phyloP scores from a whole-genome alignment of 1,140 invertebrate genomes.

The Paraescarpia echinospica region DNA sequence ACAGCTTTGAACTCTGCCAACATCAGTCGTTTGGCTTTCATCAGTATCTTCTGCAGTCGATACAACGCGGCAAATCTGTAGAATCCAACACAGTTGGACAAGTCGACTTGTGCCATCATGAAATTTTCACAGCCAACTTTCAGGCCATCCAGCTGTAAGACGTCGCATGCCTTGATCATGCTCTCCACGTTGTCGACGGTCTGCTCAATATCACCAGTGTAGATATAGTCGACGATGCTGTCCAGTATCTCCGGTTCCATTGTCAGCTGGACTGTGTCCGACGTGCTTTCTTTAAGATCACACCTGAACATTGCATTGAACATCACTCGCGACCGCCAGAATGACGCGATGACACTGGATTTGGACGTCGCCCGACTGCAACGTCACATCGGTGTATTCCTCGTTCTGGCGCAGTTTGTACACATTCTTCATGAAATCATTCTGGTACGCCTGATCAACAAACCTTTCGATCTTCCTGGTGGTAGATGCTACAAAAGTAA shows the following conservation, averaged over 20 bases:
- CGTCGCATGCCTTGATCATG: no score
- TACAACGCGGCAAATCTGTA: slow-evolving; percentile 14
- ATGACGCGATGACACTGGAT: slow-evolving; percentile 2
- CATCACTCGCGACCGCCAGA: neutral
- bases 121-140: neutral
- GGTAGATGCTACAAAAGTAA: no score
- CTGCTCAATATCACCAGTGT: neutral
- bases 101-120: slow-evolving; percentile 8
- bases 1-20: neutral
- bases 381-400: neutral
- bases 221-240: neutral
- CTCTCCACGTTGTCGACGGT: no score
- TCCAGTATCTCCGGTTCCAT: neutral
- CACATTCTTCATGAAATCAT: no score
- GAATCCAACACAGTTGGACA: slow-evolving; percentile 9
- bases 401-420: neutral
- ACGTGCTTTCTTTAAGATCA: neutral
- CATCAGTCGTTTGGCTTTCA: neutral
- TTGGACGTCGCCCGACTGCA: neutral
- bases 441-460: no score
- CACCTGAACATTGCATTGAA: neutral
- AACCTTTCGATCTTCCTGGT: no score
- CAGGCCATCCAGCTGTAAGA: neutral
- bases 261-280: neutral
- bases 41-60: neutral